Evolutionary conservation across 1,140 invertebrate genomes (phyloP), one percentile per base, ranked within the genome.

Genomic region (Aphidius ervi): DNA sequence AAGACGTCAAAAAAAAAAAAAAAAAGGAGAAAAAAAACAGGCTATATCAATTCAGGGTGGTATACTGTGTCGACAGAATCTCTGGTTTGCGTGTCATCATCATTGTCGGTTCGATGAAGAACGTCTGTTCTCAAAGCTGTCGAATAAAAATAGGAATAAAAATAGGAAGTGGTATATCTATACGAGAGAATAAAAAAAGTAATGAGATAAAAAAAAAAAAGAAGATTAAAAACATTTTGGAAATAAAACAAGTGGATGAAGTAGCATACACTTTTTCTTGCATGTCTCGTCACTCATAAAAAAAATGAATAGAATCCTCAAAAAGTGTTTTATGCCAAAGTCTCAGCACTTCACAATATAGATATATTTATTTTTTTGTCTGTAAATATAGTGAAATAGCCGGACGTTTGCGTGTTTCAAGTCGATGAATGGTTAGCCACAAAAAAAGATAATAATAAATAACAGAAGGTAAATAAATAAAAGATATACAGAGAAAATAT

Each of bases 81-180:
- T 31, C 4, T 47, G 7, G 48, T 58, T 64, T 56, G 63, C 63
- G 59, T 61, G 59, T 64, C 59, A 54, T 61, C 63, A 58, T 43
- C 54, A 61, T 37, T 4, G 23, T 31, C 23, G 4, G 23, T 31
- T 61, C 59, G 47, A 61, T 56, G 37, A 54, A 63, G 10, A 43
- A 55, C 52, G 45, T 49, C 47, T 49, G 40, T 31, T 31, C 53
- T 43, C 5, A 40, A 47, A 57, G 31, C 23, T 47, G 41, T n/a
- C 47, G 10, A 41, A 31, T 10, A 45, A 46, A 45, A 20, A 45
- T 6, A 45, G 41, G 10, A 41, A 31, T 10, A 45, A 46, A 45
- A 20, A 45, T 6, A 45, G 41, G 54, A 56, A 56, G 45, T 45
- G 45, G 23, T 31, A 31, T 31, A 31, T 4, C 2, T 31, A 31